These are phyloP conservation scores for Numenius arquata DNA, from an alignment of 2,113 vertebrate species.

Conservation along the genomic window DNA sequence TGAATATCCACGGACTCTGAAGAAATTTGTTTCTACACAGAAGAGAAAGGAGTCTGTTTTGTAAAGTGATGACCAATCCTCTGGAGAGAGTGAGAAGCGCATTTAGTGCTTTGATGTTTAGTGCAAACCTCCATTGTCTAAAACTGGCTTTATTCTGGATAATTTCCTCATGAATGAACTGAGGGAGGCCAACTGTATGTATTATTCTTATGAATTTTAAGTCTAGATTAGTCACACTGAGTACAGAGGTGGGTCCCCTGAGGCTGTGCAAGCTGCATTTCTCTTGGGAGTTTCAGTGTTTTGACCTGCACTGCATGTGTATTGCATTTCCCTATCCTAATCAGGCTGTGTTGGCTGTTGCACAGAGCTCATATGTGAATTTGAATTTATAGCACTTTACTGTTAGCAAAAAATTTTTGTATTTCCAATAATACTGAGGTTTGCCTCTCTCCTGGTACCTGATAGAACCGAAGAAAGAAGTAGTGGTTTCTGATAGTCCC, in stretches of 20 bases:
- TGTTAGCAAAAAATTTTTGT: rapidly evolving
- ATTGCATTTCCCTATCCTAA: rapidly evolving
- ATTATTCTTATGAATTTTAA: background rate
- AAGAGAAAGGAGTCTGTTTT: background rate
- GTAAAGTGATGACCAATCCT: background rate
- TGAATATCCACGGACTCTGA: background rate
- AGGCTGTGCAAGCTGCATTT: background rate
- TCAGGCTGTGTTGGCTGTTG: background rate
- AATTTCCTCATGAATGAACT: background rate
- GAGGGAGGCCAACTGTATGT: background rate
- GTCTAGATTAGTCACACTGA: rapidly evolving
- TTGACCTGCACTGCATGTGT: background rate
- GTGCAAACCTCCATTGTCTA: background rate
- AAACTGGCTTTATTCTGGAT: background rate
- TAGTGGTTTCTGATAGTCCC: background rate
- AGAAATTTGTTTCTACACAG: background rate
- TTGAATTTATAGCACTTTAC: background rate
- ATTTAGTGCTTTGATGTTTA: background rate
- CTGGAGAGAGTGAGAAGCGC: background rate
- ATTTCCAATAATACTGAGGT: background rate
- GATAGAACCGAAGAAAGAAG: background rate
- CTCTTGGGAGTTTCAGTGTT: rapidly evolving
- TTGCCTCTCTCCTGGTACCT: background rate
- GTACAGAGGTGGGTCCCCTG: background rate
- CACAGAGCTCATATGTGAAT: background rate